These are phyloP conservation scores for Heterodera carotae DNA, from an alignment of 1,140 invertebrate genomes.

Conservation along the genomic window DNA sequence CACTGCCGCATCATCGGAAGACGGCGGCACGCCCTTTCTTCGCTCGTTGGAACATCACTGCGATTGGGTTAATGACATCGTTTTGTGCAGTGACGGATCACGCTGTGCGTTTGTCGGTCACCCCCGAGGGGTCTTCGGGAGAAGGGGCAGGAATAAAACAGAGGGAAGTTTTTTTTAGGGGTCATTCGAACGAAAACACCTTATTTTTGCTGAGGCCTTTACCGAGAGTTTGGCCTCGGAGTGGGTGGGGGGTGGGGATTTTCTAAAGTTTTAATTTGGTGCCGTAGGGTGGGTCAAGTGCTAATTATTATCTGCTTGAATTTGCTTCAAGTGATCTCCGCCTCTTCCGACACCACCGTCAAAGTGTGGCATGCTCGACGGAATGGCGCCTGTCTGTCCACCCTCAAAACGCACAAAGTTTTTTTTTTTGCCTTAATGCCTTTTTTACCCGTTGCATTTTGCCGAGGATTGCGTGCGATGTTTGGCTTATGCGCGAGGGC, in stretches of 20 bases:
- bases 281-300: not conserved
- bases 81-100: constrained; percentile 91
- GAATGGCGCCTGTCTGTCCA: constrained; percentile 80
- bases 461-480: constrained; percentile 90
- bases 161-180: not conserved
- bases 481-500: constrained; percentile 93
- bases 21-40: constrained; percentile 32
- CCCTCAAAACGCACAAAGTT: constrained; percentile 87
- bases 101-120: constrained; percentile 73
- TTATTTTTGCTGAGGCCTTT: too few species aligned
- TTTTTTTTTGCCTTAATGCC: constrained; percentile 8
- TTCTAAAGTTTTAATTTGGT: too few species aligned
- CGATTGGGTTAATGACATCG: constrained; percentile 99
- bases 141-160: not conserved
- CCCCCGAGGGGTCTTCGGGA: constrained; percentile 1
- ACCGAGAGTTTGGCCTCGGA: too few species aligned
- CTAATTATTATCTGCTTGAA: constrained; percentile 38
- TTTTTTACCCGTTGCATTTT: constrained; percentile 20
- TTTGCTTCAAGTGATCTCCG: constrained; percentile 90
- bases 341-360: constrained; percentile 96
- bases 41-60: constrained; percentile 91
- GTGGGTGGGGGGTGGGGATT: too few species aligned
- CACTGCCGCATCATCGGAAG: constrained; percentile 36
- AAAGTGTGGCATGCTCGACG: constrained; percentile 93
- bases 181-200: too few species aligned